phyloP scores from a whole-genome alignment of 2,888 invertebrate species.

The Craniophora ligustri region DNA sequence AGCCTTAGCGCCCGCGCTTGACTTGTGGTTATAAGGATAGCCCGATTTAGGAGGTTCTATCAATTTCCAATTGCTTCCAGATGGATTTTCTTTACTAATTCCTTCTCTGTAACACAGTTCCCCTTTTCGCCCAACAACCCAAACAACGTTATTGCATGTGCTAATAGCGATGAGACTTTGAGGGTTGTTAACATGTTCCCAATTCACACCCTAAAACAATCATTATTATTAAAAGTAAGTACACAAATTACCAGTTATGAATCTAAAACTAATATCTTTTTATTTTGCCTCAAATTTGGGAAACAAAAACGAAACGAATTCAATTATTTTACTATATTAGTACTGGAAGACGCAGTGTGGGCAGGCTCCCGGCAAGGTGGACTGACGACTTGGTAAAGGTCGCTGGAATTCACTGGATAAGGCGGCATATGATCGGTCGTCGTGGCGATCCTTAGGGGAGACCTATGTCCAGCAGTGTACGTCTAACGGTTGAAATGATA shows the following conservation, averaged over 20 bases:
- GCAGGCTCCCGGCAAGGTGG: too few relatives aligned
- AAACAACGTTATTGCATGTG: conserved; percentile 91
- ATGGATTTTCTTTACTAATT: conserved; percentile 90
- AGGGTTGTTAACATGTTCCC: conserved; percentile 95
- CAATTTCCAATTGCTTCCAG: conserved; percentile 92
- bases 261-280: too few relatives aligned
- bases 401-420: too few relatives aligned
- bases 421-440: too few relatives aligned
- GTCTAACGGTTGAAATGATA: too few relatives aligned
- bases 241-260: not conserved
- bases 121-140: conserved; percentile 96
- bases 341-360: too few relatives aligned
- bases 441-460: too few relatives aligned
- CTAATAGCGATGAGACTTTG: conserved; percentile 93
- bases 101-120: conserved; percentile 94
- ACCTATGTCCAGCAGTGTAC: too few relatives aligned
- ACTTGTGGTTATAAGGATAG: conserved; percentile 71
- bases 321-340: too few relatives aligned
- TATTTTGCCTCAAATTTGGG: too few relatives aligned
- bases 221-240: not conserved
- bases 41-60: conserved; percentile 90
- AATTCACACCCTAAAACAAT: conserved; percentile 90
- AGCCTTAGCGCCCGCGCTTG: conserved; percentile 89
- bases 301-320: too few relatives aligned
- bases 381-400: too few relatives aligned